These are phyloP conservation scores for Upupa epops DNA, from an alignment of 2,113 vertebrate species.

Conservation along the genomic window DNA sequence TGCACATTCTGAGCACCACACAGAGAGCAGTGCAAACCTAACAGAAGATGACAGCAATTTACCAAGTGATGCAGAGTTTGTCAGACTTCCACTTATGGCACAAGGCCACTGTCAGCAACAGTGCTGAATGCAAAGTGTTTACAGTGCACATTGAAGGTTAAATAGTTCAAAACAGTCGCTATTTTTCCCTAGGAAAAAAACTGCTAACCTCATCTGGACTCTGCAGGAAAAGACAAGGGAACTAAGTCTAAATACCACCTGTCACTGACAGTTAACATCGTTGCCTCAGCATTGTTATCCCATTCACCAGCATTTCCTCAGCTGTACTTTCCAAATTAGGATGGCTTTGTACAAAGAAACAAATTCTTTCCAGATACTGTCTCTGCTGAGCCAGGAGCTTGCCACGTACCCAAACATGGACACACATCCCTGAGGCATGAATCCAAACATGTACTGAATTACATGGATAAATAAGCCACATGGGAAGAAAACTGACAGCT, in stretches of 20 bases:
- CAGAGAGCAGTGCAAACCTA: fast-evolving
- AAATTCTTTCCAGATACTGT: not conserved
- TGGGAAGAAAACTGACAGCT: not conserved
- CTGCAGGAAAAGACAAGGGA: not conserved
- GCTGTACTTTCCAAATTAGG: not conserved
- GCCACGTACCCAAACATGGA: not conserved
- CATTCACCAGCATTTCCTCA: not conserved
- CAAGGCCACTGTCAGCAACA: not conserved
- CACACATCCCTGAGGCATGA: not conserved
- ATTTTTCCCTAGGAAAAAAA: not conserved
- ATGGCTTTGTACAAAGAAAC: not conserved
- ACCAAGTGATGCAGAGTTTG: not conserved
- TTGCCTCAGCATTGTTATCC: not conserved
- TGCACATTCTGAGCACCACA: not conserved
- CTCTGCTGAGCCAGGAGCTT: not conserved
- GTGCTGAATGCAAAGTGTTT: not conserved
- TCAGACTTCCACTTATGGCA: not conserved
- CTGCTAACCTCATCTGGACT: not conserved
- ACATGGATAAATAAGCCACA: fast-evolving
- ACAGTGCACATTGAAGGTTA: not conserved
- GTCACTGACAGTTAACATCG: not conserved
- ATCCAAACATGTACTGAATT: not conserved
- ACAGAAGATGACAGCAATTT: not conserved
- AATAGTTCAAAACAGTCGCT: not conserved
- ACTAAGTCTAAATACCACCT: not conserved